Percentiles rank a stretch among this genome's conserved stretches.
phyloP scores from a whole-genome alignment of 2,888 invertebrate genomes.

The Sinhomidia bicolor region DNA sequence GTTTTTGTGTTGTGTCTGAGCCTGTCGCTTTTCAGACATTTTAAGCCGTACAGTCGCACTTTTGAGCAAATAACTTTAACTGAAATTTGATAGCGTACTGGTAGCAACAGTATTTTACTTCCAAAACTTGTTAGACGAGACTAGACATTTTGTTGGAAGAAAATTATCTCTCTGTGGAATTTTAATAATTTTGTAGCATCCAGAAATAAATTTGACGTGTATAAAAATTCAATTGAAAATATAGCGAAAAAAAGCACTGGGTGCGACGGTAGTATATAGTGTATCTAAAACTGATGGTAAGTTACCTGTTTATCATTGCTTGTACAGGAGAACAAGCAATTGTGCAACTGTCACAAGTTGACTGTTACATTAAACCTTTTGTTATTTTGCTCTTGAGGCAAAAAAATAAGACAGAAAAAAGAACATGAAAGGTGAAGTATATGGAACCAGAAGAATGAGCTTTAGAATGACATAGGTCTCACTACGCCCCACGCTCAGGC shows the following conservation, averaged over 20 bases:
- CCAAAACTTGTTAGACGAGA: neutral
- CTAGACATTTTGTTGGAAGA: neutral
- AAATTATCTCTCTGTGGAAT: constrained; percentile 25
- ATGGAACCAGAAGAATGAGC: no score
- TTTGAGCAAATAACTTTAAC: neutral
- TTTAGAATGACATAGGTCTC: neutral
- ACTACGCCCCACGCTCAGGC: neutral
- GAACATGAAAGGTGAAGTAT: neutral
- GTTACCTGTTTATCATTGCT: neutral
- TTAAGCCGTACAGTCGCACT: neutral
- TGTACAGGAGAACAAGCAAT: neutral
- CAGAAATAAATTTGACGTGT: constrained; percentile 10
- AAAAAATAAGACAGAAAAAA: neutral
- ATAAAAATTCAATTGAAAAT: neutral
- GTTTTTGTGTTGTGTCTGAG: neutral
- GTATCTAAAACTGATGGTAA: neutral
- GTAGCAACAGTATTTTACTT: neutral
- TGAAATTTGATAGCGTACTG: neutral
- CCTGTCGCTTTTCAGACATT: neutral
- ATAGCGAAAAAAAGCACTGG: neutral
- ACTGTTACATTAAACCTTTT: constrained; percentile 7
- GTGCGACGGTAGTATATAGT: neutral
- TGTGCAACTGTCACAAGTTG: constrained; percentile 36
- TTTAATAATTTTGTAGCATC: constrained; percentile 32
- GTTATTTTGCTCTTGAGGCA: neutral